Evolutionary conservation across 2,113 vertebrate genomes (phyloP).

Genomic region (Equus przewalskii): DNA sequence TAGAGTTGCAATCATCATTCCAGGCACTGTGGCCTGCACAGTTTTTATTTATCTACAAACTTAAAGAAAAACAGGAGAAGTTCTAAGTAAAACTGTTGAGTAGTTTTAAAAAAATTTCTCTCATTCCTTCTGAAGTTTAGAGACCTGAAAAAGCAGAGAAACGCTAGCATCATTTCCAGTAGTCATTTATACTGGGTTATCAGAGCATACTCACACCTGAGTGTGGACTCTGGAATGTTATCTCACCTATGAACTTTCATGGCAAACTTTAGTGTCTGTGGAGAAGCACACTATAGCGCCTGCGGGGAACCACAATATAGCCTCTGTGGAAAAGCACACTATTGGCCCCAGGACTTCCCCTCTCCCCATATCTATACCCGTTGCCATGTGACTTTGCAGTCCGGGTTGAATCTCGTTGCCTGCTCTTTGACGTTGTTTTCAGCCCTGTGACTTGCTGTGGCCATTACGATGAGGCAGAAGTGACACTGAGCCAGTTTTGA

Average conservation of each 20-base stretch:
- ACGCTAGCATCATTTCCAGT: neutral
- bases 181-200: neutral
- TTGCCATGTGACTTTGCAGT: neutral
- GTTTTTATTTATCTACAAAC: slow-evolving; percentile 4
- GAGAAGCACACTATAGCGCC: neutral
- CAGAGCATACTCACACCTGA: neutral
- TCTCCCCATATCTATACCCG: neutral
- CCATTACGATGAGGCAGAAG: neutral
- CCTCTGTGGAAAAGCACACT: neutral
- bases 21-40: neutral
- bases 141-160: neutral
- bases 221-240: neutral
- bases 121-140: neutral
- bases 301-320: too few relatives aligned
- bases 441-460: neutral
- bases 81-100: neutral
- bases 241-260: neutral
- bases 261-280: neutral
- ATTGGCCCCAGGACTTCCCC: neutral
- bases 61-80: neutral
- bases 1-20: neutral
- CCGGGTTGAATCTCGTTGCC: neutral
- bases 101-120: neutral
- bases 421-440: neutral
- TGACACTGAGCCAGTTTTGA: neutral